These are phyloP conservation scores for Nycticorax nycticorax DNA, from an alignment of 2,113 vertebrate species.

Conservation along the genomic window DNA sequence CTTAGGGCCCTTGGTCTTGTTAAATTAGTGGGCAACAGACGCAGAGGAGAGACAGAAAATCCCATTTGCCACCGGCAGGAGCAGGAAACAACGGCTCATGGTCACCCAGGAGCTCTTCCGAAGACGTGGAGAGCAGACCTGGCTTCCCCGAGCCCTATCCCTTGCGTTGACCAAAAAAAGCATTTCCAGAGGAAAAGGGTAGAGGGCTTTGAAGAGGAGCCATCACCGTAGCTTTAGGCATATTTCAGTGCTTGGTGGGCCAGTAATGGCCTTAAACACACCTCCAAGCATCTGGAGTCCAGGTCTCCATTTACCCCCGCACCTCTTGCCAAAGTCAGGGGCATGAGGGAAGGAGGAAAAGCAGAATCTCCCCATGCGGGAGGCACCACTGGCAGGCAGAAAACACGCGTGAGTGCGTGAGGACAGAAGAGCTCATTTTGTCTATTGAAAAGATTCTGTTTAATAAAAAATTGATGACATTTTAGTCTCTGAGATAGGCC, in stretches of 20 bases:
- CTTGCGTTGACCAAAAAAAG: neutral
- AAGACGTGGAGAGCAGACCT: neutral
- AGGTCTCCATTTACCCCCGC: neutral
- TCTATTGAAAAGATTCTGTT: constrained; percentile 64
- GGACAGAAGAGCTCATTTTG: constrained; percentile 15
- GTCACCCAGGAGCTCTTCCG: neutral
- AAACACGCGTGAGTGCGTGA: neutral
- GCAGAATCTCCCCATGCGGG: neutral
- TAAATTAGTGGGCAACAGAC: neutral
- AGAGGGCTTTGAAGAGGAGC: neutral
- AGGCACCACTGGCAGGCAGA: neutral
- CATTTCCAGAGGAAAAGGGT: neutral
- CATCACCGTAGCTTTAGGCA: neutral
- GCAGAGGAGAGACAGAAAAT: neutral
- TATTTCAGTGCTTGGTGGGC: neutral
- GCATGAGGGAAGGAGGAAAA: neutral
- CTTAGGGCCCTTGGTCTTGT: neutral
- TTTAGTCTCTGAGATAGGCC: constrained; percentile 28
- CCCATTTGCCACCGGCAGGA: neutral
- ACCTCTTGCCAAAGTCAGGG: neutral
- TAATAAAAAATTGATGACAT: constrained; percentile 68
- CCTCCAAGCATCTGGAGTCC: neutral
- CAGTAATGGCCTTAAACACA: neutral
- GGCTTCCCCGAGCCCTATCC: neutral
- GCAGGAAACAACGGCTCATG: neutral